Evolutionary conservation across 2,888 invertebrate species (phyloP).

Genomic region (Pandemis cinnamomeana): DNA sequence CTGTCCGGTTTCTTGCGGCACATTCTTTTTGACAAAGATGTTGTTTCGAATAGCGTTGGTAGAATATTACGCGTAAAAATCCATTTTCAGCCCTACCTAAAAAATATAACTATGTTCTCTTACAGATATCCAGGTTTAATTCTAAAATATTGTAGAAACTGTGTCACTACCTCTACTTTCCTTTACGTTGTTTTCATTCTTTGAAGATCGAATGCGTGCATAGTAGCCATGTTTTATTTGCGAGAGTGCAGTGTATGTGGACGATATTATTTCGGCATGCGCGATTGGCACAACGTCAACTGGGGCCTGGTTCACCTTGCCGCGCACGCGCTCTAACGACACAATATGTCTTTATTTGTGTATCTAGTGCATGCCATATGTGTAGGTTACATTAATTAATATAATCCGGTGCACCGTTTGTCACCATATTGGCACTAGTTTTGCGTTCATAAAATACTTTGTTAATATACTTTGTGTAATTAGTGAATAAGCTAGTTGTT

Average conservation of each 20-base stretch:
- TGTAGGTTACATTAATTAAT: not conserved
- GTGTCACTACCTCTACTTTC: not conserved
- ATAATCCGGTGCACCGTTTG: not conserved
- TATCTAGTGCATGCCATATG: slow-evolving; percentile 29
- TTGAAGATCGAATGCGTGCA: slow-evolving; percentile 23
- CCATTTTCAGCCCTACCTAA: too few relatives aligned
- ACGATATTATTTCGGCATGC: slow-evolving; percentile 59
- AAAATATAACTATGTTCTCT: not conserved
- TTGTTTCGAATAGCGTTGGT: too few relatives aligned
- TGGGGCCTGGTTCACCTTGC: slow-evolving; percentile 71
- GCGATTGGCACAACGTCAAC: slow-evolving; percentile 75
- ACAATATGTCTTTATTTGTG: slow-evolving; percentile 35
- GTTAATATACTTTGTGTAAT: not conserved
- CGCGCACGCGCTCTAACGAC: slow-evolving; percentile 47
- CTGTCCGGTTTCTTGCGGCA: too few relatives aligned
- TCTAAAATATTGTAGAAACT: too few relatives aligned
- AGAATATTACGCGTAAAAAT: too few relatives aligned
- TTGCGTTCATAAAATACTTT: not conserved
- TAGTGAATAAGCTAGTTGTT: too few relatives aligned
- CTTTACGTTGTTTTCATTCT: not conserved
- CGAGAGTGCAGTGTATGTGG: slow-evolving; percentile 50
- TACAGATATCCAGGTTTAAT: not conserved
- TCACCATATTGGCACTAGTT: not conserved
- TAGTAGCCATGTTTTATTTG: slow-evolving; percentile 44
- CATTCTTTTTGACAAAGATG: too few relatives aligned